Conservation (phyloP, 2,888 invertebrate genomes). For the Lasioglossum figueresi region DNA sequence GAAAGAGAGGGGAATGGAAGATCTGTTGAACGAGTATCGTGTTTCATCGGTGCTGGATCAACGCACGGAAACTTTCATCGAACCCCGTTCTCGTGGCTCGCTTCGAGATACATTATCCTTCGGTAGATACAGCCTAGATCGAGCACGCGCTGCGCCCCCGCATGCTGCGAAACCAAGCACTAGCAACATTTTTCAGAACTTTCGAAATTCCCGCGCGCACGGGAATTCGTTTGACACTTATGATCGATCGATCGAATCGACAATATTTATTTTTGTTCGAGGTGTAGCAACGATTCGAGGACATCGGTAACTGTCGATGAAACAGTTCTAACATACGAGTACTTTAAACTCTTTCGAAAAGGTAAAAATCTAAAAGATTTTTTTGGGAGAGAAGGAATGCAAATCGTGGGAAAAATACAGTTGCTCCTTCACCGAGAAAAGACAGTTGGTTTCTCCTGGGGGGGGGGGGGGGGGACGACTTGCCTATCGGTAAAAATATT, state of each 20-base stretch:
- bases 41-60: not conserved
- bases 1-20: not conserved
- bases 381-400: not conserved
- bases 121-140: conserved; percentile 35
- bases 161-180: conserved; percentile 8
- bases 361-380: not conserved
- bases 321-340: not conserved
- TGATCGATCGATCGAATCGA: not conserved
- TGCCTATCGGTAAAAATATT: not conserved
- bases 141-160: conserved; percentile 32
- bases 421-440: not conserved
- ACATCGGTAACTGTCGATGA: not conserved
- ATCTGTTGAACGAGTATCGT: not conserved
- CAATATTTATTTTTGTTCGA: not conserved
- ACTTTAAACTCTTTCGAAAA: not conserved
- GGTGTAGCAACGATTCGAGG: not conserved
- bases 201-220: not conserved
- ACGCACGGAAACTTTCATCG: not conserved
- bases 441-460: not conserved
- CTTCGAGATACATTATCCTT: not conserved
- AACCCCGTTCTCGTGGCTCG: too few relatives aligned
- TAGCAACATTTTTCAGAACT: not conserved
- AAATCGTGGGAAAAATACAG: not conserved
- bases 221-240: not conserved
- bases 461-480: rapidly evolving